phyloP scores from a whole-genome alignment of 1,140 invertebrate species.

The Drosophila pectinifera region DNA sequence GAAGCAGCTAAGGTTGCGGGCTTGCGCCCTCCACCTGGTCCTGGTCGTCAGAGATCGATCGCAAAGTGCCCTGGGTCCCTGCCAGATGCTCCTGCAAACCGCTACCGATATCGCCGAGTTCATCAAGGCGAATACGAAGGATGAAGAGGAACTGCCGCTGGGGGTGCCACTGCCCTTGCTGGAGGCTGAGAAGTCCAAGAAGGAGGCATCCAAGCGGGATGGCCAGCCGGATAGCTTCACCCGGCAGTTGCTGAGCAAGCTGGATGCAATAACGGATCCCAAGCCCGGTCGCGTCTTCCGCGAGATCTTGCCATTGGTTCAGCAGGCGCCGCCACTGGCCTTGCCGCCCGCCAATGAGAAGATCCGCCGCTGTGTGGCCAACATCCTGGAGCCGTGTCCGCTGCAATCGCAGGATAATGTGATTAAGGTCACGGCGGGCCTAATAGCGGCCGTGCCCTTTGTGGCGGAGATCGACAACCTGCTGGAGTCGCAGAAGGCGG shows the following conservation, averaged over 20 bases:
- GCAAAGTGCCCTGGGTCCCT: constrained; percentile 85
- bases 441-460: constrained; percentile 93
- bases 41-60: constrained; percentile 87
- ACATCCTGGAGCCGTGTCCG: constrained; percentile 93
- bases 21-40: constrained; percentile 93
- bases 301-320: constrained; percentile 92
- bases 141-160: constrained; percentile 35
- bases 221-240: constrained; percentile 90
- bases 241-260: constrained; percentile 90
- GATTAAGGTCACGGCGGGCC: constrained; percentile 96
- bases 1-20: constrained; percentile 93
- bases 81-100: constrained; percentile 85
- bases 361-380: constrained; percentile 91
- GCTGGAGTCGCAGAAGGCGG: constrained; percentile 87
- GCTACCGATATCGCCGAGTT: constrained; percentile 78
- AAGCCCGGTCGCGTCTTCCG: constrained; percentile 94
- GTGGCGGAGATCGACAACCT: constrained; percentile 94
- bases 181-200: constrained; percentile 2
- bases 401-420: constrained; percentile 91
- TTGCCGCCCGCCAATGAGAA: constrained; percentile 88
- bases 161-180: neutral
- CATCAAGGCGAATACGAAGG: constrained; percentile 81
- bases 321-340: constrained; percentile 86
- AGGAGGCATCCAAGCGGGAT: neutral
- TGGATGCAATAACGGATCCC: constrained; percentile 91